These are phyloP conservation scores for Oscheius myriophilus DNA, from an alignment of 2,888 invertebrate genomes.

Conservation along the genomic window DNA sequence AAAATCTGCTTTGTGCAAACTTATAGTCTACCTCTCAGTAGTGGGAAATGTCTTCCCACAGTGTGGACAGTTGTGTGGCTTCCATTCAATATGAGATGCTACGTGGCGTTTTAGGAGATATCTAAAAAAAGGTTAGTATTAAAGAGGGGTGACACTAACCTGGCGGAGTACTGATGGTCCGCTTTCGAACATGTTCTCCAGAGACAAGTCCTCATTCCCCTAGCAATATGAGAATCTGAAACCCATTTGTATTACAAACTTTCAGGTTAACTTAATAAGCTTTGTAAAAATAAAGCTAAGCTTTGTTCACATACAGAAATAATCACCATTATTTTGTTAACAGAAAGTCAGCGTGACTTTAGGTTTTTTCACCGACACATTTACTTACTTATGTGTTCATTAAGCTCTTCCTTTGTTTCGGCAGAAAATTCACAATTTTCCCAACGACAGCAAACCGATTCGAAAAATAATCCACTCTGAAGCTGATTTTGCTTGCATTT, in stretches of 20 bases:
- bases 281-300: too few relatives aligned
- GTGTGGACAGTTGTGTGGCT: constrained; percentile 12
- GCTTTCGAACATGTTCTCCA: constrained; percentile 9
- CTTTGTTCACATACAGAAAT: too few relatives aligned
- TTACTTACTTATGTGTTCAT: constrained; percentile 18
- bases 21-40: constrained; percentile 8
- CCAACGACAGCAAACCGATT: constrained; percentile 19
- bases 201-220: neutral
- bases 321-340: too few relatives aligned
- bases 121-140: neutral
- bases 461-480: constrained; percentile 10
- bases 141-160: neutral
- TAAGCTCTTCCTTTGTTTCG: neutral
- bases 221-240: constrained; percentile 1
- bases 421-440: constrained; percentile 19
- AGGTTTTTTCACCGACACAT: neutral
- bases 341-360: too few relatives aligned
- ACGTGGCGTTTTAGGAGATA: constrained; percentile 27
- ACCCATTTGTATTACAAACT: neutral
- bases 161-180: neutral
- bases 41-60: constrained; percentile 18
- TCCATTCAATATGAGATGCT: constrained; percentile 8
- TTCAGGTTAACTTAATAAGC: too few relatives aligned
- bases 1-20: neutral
- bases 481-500: too few relatives aligned